Percentiles rank a stretch among this genome's conserved stretches.
Conservation (phyloP, 92 coral and sea anemone genomes). For the Phenganax stokvisi region DNA sequence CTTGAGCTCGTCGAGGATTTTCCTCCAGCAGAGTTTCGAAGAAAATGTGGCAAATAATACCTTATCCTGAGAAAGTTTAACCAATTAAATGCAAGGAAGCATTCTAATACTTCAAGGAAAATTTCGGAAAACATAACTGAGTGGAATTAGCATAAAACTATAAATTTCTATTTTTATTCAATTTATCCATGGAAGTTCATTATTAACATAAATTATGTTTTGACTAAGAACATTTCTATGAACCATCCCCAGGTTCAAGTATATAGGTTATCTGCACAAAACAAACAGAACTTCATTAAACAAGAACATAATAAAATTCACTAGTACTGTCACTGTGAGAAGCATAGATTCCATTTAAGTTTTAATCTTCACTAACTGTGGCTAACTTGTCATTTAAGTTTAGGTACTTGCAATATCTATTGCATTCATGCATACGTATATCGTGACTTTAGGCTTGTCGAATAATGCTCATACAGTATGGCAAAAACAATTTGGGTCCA, state of each 20-base stretch:
- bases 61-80: constrained; percentile 11
- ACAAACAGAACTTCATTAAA: no score
- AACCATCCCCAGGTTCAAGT: no score
- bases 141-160: neutral
- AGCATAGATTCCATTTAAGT: neutral
- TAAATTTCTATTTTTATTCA: neutral
- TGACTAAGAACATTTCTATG: no score
- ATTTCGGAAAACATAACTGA: neutral
- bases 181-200: neutral
- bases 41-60: constrained; percentile 6
- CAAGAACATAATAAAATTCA: no score
- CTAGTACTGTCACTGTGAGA: neutral
- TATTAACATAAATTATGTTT: no score
- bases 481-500: no score
- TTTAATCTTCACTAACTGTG: neutral
- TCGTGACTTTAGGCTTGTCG: no score
- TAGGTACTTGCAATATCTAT: neutral
- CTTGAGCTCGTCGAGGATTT: constrained; percentile 2
- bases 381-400: neutral
- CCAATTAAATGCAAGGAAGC: constrained; percentile 25
- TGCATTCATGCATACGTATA: neutral
- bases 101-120: constrained; percentile 13
- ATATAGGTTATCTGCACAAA: no score
- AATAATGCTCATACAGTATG: neutral
- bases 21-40: neutral